phyloP scores from a whole-genome alignment of 2,797 vertebrate genomes.

The Delichon dasypus region DNA sequence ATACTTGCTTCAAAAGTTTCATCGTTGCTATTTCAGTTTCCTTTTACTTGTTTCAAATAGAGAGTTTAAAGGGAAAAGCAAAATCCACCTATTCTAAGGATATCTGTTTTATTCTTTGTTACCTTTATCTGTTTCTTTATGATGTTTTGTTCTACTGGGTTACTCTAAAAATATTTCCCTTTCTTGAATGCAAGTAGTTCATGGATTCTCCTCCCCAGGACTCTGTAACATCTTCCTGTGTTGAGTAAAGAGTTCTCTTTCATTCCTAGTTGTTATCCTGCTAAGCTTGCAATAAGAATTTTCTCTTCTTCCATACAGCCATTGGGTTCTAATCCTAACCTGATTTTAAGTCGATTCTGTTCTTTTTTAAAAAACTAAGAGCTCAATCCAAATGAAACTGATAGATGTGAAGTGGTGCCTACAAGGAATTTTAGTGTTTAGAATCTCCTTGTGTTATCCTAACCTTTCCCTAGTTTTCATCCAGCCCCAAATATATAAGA shows the following conservation, averaged over 20 bases:
- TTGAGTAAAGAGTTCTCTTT: background rate
- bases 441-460: background rate
- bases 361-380: background rate
- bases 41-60: constrained; percentile 3
- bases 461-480: background rate
- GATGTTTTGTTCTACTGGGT: background rate
- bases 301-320: background rate
- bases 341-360: background rate
- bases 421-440: background rate
- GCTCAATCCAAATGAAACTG: background rate
- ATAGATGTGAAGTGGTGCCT: background rate
- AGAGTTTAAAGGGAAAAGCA: background rate
- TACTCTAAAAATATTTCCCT: constrained; percentile 20
- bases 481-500: background rate
- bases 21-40: background rate
- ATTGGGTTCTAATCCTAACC: background rate
- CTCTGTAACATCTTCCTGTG: background rate
- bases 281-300: background rate
- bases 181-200: background rate
- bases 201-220: background rate
- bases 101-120: background rate
- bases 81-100: background rate
- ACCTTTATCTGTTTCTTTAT: background rate
- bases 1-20: background rate
- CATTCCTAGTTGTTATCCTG: background rate